Base-by-base conservation (phyloP, 2,113 vertebrate genomes). In the Ciconia boyciana region DNA sequence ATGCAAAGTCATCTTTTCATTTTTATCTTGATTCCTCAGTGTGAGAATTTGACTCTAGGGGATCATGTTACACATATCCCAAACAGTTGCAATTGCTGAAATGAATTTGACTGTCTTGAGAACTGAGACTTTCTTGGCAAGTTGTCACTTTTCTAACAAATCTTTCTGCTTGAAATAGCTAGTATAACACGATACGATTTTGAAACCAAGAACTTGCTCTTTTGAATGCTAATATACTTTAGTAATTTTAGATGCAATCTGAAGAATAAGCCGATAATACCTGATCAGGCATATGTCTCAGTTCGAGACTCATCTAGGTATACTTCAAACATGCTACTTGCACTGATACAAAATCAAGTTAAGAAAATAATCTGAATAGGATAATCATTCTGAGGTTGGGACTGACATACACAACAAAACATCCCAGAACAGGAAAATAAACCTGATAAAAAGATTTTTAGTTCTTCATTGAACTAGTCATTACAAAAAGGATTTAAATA, bases 61-160 rank as follows among this genome's bases (percentile, higher is more conserved):
- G 77, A 81, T 96, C 69, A 16, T 41, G 48, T 86, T 95, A 83
- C 89, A 82, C 51, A 13, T 77, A 89, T 78, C 89, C 90, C 61
- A 81, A 92, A 66, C 81, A 93, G 24, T 55, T 81, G 87, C 68
- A 89, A 43, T 86, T 82, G 28, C 88, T 95, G 89, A 91, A 91
- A 69, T 44, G 72, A 64, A 85, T 94, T 70, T 95, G 77, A 74
- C 75, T 92, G 76, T 80, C 68, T 94, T 93, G 80, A 90, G 89
- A 93, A 43, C 52, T 84, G 87, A 96, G 83, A 64, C 74, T 94
- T 91, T 74, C 69, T 93, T 96, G 83, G 90, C 86, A 95, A 96
- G 49, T 94, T 97, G 93, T 97, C 90, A 77, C 65, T 93, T 95
- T 51, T 54, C 44, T 89, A 94, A 57, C 79, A 91, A 51, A 52